These are phyloP conservation scores for Eulemur rufifrons DNA, from an alignment of 2,113 vertebrate genomes.

Conservation along the genomic window DNA sequence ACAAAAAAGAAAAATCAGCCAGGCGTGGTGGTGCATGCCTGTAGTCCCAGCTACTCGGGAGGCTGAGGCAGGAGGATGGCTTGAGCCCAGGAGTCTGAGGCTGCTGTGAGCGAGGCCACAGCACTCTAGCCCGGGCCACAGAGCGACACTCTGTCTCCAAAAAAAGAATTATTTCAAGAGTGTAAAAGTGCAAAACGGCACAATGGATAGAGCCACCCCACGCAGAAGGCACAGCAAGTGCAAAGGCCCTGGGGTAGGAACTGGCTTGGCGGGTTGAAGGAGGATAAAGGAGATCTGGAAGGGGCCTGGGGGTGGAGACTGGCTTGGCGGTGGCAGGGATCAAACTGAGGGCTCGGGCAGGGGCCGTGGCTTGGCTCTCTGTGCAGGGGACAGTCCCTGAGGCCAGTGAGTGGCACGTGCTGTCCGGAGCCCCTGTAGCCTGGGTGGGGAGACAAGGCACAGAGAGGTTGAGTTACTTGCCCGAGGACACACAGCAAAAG, in stretches of 20 bases:
- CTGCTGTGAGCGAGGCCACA: no score
- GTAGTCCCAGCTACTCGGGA: no score
- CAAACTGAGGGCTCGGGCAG: neutral
- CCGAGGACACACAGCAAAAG: neutral
- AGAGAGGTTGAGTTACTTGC: neutral
- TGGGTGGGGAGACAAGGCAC: neutral
- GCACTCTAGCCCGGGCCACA: no score
- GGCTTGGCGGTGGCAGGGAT: neutral
- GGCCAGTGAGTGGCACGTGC: neutral
- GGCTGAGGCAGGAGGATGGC: no score
- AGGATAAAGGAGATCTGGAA: neutral
- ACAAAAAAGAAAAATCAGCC: no score
- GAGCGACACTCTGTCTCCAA: no score
- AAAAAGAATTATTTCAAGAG: neutral
- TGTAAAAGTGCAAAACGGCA: neutral
- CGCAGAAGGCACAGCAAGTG: neutral
- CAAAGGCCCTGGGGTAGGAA: neutral
- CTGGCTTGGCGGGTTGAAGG: neutral
- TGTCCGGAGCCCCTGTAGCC: neutral
- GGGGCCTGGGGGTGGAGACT: neutral
- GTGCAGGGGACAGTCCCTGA: neutral
- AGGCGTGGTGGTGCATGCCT: no score
- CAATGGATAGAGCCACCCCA: neutral
- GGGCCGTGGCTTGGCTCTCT: neutral
- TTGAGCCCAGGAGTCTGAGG: no score